Base-by-base conservation (phyloP, 2,888 invertebrate genomes). In the Prenolepis imparis region DNA sequence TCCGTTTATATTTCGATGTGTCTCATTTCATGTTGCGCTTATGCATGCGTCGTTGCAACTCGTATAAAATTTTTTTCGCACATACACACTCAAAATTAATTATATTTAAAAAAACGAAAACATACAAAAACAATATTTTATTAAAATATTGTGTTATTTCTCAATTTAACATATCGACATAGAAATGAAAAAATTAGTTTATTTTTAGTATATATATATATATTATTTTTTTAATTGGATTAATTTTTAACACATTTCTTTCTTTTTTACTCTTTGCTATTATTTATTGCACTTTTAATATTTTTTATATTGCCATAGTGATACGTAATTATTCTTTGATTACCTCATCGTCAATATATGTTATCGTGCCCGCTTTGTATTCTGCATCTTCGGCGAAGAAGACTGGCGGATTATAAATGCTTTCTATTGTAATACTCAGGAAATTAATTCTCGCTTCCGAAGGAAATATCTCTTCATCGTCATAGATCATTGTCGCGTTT, bases 401-500 rank as follows among this genome's bases (percentile, higher is more conserved):
- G 39, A 73, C 52, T 9, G 92, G 92, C 6, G 85, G 68, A 84
- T 93, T 93, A 64, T 92, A 90, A 61, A 93, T 90, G 55, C 91
- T 93, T 73, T 93, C 93, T 0, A 93, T 75, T 0, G 93, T 93
- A 28, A 93, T 83, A 18, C 80, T 90, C 4, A 93, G 59, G 83
- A 90, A 89, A 84, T 93, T 93, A 0, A 88, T 66, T 1, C 55
- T 44, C 9, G 64, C 68, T 11, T 89, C 74, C 9, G 63, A 15
- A 4, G 83, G 70, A 12, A 89, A 87, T 48, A 90, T 61, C 1
- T 86, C 66, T 6, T 52, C 4, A 9, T 86, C 77, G 1, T 86
- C 64, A 21, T 83, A 88, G 1, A 11, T 78, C 21, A 90, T 57
- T 1, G 88, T 89, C 8, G 91, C 44, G 0, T 89, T 88, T 36